Percentiles rank a stretch among this genome's conserved stretches.
Evolutionary conservation across 2,797 vertebrate species (phyloP).

Genomic region (Fistularia commersonii): DNA sequence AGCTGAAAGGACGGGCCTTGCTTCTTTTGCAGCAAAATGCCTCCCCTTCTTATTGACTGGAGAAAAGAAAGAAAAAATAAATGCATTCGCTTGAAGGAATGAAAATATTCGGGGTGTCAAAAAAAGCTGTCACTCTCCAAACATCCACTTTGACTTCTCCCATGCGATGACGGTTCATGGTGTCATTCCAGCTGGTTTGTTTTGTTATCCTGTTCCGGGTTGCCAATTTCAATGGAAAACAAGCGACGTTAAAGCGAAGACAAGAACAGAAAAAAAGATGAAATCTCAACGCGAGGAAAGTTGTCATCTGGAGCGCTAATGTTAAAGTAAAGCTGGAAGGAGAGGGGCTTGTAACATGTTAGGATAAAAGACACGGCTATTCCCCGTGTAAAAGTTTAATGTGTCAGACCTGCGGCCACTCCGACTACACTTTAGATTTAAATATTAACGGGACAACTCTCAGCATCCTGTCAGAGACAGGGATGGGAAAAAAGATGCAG

Average conservation of each 20-base stretch:
- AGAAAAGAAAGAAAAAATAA: background rate
- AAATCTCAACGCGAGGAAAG: constrained; percentile 32
- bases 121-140: constrained; percentile 30
- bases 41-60: too few species aligned
- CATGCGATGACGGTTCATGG: constrained; percentile 20
- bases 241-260: constrained; percentile 23
- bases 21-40: too few species aligned
- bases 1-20: too few species aligned
- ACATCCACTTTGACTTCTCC: constrained; percentile 38
- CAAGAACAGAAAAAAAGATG: background rate
- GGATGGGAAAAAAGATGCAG: background rate
- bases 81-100: constrained; percentile 14
- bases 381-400: constrained; percentile 51
- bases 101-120: constrained; percentile 30
- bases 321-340: constrained; percentile 32
- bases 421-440: constrained; percentile 34
- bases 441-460: constrained; percentile 48
- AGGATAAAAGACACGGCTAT: constrained; percentile 43
- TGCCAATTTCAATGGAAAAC: constrained; percentile 43
- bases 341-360: constrained; percentile 39
- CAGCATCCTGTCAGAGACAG: constrained; percentile 20
- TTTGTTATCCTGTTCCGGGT: constrained; percentile 40
- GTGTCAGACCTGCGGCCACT: constrained; percentile 27
- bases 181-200: constrained; percentile 38
- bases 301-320: constrained; percentile 24